These are phyloP conservation scores for Zaprionus obscuricornis DNA, from an alignment of 2,888 invertebrate genomes.

Conservation along the genomic window DNA sequence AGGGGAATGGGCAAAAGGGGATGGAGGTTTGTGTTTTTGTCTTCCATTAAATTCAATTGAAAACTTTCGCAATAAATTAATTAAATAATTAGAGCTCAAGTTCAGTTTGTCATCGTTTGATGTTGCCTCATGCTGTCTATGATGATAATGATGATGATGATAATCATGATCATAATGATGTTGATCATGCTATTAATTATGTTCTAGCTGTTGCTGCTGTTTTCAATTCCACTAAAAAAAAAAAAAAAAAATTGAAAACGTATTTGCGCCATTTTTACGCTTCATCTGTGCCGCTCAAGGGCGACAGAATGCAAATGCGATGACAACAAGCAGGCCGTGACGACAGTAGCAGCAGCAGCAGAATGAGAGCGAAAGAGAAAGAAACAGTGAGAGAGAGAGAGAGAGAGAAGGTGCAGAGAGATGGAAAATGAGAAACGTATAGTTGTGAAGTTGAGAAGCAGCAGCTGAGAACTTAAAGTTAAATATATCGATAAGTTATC, in stretches of 20 bases:
- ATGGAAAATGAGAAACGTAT: too few relatives aligned
- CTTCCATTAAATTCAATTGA: conserved; percentile 61
- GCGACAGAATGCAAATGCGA: conserved; percentile 29
- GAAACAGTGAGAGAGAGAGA: not conserved
- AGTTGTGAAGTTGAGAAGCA: too few relatives aligned
- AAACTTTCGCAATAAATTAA: conserved; percentile 71
- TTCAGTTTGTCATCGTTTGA: conserved; percentile 56
- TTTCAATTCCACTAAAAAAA: conserved; percentile 18
- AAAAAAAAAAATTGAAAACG: not conserved
- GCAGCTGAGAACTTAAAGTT: too few relatives aligned
- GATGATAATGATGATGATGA: conserved; percentile 24
- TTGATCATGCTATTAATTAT: too few relatives aligned
- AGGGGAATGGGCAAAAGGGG: not conserved
- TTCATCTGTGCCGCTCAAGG: conserved; percentile 65
- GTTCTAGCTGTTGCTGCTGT: too few relatives aligned
- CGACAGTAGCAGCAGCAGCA: too few relatives aligned
- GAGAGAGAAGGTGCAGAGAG: conserved; percentile 3
- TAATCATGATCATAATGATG: conserved; percentile 19
- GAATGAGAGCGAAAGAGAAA: conserved; percentile 7
- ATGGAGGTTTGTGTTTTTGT: not conserved
- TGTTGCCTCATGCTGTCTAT: conserved; percentile 45
- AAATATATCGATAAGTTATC: too few relatives aligned
- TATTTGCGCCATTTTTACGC: conserved; percentile 61
- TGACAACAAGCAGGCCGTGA: conserved; percentile 41
- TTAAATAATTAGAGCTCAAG: conserved; percentile 76